A percentile compares a stretch with the other conserved stretches of the same genome.
phyloP scores from a whole-genome alignment of 2,888 invertebrate genomes.

The Biston stratarius region DNA sequence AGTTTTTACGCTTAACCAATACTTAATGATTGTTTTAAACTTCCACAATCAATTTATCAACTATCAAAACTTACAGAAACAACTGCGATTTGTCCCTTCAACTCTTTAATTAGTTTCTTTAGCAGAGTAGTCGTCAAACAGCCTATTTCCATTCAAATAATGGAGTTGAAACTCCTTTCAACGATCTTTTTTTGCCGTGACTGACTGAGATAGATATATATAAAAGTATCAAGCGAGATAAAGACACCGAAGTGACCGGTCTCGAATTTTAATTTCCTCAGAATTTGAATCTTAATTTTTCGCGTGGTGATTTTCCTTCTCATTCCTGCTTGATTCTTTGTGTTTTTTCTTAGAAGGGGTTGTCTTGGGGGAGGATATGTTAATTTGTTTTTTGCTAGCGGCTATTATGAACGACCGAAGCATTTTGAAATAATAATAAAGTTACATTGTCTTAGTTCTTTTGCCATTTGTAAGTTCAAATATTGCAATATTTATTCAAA shows the following conservation, averaged over 20 bases:
- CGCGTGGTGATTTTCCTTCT: conserved; percentile 69
- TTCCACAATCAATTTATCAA: not conserved
- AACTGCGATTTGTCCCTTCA: conserved; percentile 17
- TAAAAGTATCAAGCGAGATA: conserved; percentile 45
- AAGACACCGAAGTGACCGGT: conserved; percentile 73
- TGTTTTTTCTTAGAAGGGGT: conserved; percentile 63
- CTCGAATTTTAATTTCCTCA: conserved; percentile 86
- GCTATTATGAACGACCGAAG: conserved; percentile 32
- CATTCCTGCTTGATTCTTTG: conserved; percentile 65
- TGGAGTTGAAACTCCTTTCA: conserved; percentile 47
- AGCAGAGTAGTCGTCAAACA: conserved; percentile 28
- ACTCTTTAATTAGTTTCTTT: conserved; percentile 34
- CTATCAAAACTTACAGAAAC: not conserved
- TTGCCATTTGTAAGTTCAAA: not conserved
- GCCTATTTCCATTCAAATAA: conserved; percentile 43
- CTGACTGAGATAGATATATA: conserved; percentile 51
- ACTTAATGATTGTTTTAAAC: not conserved
- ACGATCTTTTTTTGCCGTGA: conserved; percentile 71
- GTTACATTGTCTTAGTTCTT: not conserved
- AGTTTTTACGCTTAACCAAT: not conserved
- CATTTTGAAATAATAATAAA: conserved; percentile 14
- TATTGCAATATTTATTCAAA: not conserved
- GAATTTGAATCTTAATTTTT: conserved; percentile 87
- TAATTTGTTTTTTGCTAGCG: conserved; percentile 60
- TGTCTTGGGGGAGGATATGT: conserved; percentile 56